phyloP scores from a whole-genome alignment of 2,888 invertebrate species.

The Cataglyphis cursor region DNA sequence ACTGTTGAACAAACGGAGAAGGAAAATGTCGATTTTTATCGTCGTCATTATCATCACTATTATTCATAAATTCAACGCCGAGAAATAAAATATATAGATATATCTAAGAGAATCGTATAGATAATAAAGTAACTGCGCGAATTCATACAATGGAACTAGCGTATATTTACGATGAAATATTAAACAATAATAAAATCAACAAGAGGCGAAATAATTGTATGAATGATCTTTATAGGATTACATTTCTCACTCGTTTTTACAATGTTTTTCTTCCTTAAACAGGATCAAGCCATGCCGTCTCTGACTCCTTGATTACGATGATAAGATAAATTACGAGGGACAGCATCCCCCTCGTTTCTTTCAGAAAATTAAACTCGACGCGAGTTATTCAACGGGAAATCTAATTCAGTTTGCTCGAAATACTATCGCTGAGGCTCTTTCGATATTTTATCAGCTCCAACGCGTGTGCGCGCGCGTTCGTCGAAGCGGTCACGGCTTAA shows the following conservation, averaged over 20 bases:
- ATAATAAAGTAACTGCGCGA: neutral
- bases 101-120: neutral
- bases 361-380: constrained; percentile 23
- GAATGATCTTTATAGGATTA: neutral
- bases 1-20: neutral
- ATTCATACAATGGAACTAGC: neutral
- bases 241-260: neutral
- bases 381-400: constrained; percentile 12
- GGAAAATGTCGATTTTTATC: constrained; percentile 19
- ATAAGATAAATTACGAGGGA: neutral
- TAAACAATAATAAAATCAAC: neutral
- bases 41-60: constrained; percentile 2
- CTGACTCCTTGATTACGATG: neutral
- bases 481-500: constrained; percentile 66
- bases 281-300: neutral
- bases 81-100: neutral
- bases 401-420: constrained; percentile 33
- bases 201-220: neutral
- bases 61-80: neutral
- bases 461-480: constrained; percentile 40
- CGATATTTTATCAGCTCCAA: constrained; percentile 61
- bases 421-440: constrained; percentile 53
- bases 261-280: neutral
- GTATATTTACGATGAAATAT: neutral
- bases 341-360: neutral